phyloP scores from a whole-genome alignment of 1,140 invertebrate genomes.

The Protaetia brevitarsis region DNA sequence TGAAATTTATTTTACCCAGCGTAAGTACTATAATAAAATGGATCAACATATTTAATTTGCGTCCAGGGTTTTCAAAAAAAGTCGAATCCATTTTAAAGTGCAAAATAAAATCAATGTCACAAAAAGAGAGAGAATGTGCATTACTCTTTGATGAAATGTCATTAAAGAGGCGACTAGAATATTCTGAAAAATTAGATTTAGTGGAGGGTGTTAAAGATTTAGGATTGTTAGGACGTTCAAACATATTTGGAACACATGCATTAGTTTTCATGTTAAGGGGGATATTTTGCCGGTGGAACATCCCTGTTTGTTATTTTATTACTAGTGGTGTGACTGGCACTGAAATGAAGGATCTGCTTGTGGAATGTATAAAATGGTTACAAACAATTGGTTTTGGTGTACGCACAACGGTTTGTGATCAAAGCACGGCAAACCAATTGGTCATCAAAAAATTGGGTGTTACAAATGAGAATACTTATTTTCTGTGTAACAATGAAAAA shows the following conservation, averaged over 20 bases:
- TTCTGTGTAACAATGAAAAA: background rate
- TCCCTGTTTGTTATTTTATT: background rate
- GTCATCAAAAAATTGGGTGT: background rate
- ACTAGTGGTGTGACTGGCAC: background rate
- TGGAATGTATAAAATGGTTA: background rate
- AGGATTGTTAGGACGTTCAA: background rate
- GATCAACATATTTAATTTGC: no score
- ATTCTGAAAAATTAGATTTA: conserved; percentile 14
- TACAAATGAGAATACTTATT: background rate
- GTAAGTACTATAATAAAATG: no score
- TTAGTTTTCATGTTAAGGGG: conserved; percentile 21
- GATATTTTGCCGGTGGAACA: background rate
- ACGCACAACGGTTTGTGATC: background rate
- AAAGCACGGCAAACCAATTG: background rate
- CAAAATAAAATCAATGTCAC: background rate
- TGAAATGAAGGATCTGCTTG: background rate
- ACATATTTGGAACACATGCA: background rate
- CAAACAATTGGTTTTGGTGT: background rate
- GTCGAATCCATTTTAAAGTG: background rate
- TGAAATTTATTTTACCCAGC: no score
- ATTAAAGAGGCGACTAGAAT: conserved; percentile 6
- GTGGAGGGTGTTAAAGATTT: background rate
- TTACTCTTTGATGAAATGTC: conserved; percentile 22
- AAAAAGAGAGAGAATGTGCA: conserved; percentile 7
- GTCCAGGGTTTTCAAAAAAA: no score